A percentile compares a stretch with the other conserved stretches of the same genome.
phyloP scores from a whole-genome alignment of 2,888 invertebrate species.

The Chesias legatella region DNA sequence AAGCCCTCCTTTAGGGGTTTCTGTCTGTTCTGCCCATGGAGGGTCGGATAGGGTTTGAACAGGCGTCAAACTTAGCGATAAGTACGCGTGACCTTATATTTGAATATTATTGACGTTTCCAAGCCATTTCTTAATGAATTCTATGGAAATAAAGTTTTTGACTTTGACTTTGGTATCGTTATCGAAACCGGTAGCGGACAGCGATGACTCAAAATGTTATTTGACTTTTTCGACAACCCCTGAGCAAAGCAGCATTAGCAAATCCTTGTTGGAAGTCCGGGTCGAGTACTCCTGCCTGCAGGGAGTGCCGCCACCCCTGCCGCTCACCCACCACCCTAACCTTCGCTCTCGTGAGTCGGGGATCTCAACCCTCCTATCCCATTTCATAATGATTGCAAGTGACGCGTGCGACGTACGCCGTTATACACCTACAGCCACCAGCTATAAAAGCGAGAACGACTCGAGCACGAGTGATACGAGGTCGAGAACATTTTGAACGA shows the following conservation, averaged over 20 bases:
- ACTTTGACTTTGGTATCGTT: no score
- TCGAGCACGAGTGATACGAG: slow-evolving; percentile 51
- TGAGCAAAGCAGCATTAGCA: slow-evolving; percentile 67
- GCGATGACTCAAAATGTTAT: slow-evolving; percentile 8
- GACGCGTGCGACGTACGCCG: slow-evolving; percentile 36
- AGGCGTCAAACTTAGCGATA: no score
- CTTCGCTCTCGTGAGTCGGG: slow-evolving; percentile 76
- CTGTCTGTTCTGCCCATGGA: no score
- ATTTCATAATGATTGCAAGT: slow-evolving; percentile 53
- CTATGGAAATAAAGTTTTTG: no score
- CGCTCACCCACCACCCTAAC: slow-evolving; percentile 66
- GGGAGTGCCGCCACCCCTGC: slow-evolving; percentile 57
- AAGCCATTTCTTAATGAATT: no score
- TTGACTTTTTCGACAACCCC: slow-evolving; percentile 47
- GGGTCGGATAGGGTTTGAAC: no score
- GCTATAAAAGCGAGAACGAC: slow-evolving; percentile 52
- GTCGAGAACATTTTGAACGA: slow-evolving; percentile 69
- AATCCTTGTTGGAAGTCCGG: slow-evolving; percentile 73
- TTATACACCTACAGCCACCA: slow-evolving; percentile 36
- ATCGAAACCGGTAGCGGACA: no score
- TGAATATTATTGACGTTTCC: no score
- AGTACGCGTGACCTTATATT: no score
- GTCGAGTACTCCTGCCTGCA: slow-evolving; percentile 74
- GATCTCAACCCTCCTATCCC: slow-evolving; percentile 59
- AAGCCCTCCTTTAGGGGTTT: no score